These are phyloP conservation scores for Electrophaes corylata DNA, from an alignment of 2,888 invertebrate species.

Conservation along the genomic window DNA sequence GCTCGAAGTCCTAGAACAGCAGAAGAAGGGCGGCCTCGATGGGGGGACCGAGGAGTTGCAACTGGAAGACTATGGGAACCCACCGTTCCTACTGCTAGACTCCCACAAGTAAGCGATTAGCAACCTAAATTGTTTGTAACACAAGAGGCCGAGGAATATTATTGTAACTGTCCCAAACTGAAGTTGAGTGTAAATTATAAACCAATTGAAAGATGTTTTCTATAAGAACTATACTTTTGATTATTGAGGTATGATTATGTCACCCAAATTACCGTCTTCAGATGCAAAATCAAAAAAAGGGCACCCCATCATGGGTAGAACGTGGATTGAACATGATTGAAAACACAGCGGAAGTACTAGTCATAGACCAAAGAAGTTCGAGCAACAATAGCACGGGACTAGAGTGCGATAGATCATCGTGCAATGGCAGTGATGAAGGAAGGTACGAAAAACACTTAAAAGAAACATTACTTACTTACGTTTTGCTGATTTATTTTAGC, in stretches of 20 bases:
- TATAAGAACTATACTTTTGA: no score
- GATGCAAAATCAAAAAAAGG: constrained; percentile 80
- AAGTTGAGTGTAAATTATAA: no score
- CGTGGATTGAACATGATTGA: constrained; percentile 82
- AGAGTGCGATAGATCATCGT: constrained; percentile 75
- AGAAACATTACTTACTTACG: no score
- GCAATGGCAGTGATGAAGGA: constrained; percentile 78
- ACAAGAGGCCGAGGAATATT: background rate
- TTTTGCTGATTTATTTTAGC: no score
- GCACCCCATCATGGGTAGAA: constrained; percentile 84
- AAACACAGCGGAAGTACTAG: constrained; percentile 80
- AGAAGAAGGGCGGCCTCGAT: constrained; percentile 87
- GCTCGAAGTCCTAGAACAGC: constrained; percentile 66
- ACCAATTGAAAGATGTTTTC: no score
- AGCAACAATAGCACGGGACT: constrained; percentile 70
- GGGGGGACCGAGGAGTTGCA: constrained; percentile 89
- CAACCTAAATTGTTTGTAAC: background rate
- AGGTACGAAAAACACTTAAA: constrained; percentile 51
- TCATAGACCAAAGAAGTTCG: constrained; percentile 83
- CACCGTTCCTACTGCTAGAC: constrained; percentile 73
- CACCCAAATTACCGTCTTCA: constrained; percentile 45
- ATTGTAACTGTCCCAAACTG: background rate
- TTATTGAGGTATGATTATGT: no score
- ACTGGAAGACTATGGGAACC: constrained; percentile 88
- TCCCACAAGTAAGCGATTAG: constrained; percentile 68